Evolutionary conservation across 2,888 invertebrate species (phyloP), one percentile per base, ranked within the genome.

Genomic region (Xestia ashworthii): DNA sequence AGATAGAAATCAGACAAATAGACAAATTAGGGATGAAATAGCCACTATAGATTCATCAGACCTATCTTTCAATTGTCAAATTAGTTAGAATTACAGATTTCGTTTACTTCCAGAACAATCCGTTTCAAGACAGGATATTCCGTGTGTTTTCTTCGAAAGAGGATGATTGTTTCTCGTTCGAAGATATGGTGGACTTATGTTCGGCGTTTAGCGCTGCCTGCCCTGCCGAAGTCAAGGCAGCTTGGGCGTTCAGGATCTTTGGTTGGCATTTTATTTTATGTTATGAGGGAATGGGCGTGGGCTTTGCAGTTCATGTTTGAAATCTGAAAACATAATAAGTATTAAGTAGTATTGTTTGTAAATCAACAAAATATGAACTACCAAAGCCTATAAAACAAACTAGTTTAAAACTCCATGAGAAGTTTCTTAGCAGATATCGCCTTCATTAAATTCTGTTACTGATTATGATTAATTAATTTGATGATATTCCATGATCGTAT

Each of bases 221-320:
- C 80, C 98, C 98, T 0, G 92, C 97, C 1, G 96, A 97, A 80
- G 97, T 98, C 6, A 98, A 98, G 93, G 98, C 98, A 5, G 97
- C 97, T 6, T 98, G 98, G 97, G 98, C 98, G 19, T 98, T 98
- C 91, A 96, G 97, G 92, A 97, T 98, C 85, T 98, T 98, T 91
- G 98, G 98, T 98, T 95, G 90, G 91, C 81, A 66, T 53, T 65
- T 19, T 66, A 60, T 48, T 68, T 22, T 44, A 25, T 62, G 44
- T 38, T 55, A 44, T 53, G n/a, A 4, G 55, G 46, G 48, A n/a
- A 74, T 41, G 53, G 66, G 64, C 4, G 50, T 14, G 70, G 44
- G n/a, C 0, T 41, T 67, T 77, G 53, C 5, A 38, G 41, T 38
- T 11, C 41, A 44, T 80, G 44, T 71, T 41, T n/a, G 5, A 38